A percentile compares a stretch with the other conserved stretches of the same genome.
phyloP scores from a whole-genome alignment of 2,888 invertebrate genomes.

The Globia sparganii region DNA sequence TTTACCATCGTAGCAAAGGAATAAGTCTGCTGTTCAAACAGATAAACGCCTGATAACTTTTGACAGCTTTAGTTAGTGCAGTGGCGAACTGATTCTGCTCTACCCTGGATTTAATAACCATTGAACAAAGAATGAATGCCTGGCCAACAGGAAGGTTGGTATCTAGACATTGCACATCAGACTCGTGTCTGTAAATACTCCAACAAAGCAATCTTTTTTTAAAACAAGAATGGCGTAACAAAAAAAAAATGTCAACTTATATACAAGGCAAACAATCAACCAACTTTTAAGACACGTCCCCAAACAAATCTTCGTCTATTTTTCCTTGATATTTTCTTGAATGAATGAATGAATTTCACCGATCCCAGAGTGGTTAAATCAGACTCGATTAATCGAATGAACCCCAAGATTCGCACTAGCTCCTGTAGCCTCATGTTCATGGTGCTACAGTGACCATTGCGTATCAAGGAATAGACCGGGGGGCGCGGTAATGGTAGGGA shows the following conservation, averaged over 20 bases:
- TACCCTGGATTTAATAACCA: neutral
- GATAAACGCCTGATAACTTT: neutral
- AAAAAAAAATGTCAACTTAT: neutral
- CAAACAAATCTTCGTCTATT: neutral
- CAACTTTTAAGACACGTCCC: neutral
- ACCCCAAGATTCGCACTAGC: too few species aligned
- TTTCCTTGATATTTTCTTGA: neutral
- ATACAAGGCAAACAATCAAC: neutral
- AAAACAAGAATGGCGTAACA: neutral
- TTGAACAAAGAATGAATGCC: neutral
- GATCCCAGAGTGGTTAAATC: too few species aligned
- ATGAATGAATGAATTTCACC: too few species aligned
- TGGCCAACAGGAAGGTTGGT: neutral
- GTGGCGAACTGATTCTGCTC: neutral
- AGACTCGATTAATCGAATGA: too few species aligned
- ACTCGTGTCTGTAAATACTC: neutral
- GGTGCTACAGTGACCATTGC: too few species aligned
- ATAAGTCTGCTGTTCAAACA: neutral
- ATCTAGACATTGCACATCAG: neutral
- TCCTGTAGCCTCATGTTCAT: too few species aligned
- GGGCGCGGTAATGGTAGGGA: too few species aligned
- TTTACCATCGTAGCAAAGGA: neutral
- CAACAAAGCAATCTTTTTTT: neutral
- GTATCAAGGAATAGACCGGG: too few species aligned
- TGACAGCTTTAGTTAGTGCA: neutral